Base-by-base conservation (phyloP, 2,113 vertebrate species). In the Ivindomyrus marchei region DNA sequence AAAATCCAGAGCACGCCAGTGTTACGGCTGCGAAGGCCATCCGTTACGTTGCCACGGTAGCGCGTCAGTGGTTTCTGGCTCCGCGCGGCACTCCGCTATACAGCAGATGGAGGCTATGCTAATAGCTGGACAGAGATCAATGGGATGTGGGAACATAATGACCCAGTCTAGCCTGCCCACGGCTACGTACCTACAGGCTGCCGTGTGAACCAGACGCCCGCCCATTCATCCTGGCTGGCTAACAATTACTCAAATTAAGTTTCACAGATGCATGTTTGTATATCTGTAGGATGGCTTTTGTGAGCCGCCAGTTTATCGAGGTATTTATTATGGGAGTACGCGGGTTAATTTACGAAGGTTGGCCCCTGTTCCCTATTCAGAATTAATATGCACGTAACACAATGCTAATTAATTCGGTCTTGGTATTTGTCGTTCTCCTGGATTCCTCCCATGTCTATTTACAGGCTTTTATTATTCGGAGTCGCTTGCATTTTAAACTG, bases 91-190 rank as follows among this genome's bases (percentile, higher is more conserved):
- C 70, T 90, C 74, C 52, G 39, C 90, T 77, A 91, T 39, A 85
- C 90, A 91, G 70, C 91, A 92, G 91, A 92, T 92, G 91, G 91
- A 92, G 90, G 56, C 91, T 91, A 92, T 92, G 91, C 89, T 92
- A 92, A 92, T 91, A 90, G 87, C 91, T 77, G 85, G 83, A 89
- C 70, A 86, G 89, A 88, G 87, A 88, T 92, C 85, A 92, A 91
- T 91, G 77, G 58, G 86, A 80, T 77, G 52, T 27, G 89, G 62
- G 66, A 77, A 42, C 86, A 86, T 47, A 89, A 46, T 92, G 90
- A 91, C 91, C 90, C 39, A 31, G 87, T 21, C 70, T 49, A 50
- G 85, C 85, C 42, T 8, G 88, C 91, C 90, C 31, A 77, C 49
- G 52, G 89, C 62, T 85, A 66, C 58, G 89, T 85, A 83, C 50